Conservation (phyloP, 2,797 vertebrate species). For the Amazona finschi region DNA sequence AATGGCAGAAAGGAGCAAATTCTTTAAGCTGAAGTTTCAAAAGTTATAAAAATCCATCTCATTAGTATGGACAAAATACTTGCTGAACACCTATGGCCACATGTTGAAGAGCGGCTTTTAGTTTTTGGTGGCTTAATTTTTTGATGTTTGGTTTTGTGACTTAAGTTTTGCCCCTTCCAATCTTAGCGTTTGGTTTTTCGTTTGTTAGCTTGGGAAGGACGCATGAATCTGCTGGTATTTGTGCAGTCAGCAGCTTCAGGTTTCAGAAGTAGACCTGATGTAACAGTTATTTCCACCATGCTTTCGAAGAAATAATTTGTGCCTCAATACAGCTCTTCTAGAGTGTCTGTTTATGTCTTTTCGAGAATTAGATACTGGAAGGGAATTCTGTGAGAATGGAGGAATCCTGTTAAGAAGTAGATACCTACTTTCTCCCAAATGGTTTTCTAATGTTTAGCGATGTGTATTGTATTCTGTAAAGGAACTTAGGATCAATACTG, state of each 20-base stretch:
- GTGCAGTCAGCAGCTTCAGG: background rate
- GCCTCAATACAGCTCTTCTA: background rate
- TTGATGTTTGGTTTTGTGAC: background rate
- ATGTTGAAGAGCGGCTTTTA: background rate
- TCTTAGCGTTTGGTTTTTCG: background rate
- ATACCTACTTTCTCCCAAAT: background rate
- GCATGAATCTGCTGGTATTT: background rate
- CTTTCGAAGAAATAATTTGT: background rate
- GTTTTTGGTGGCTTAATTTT: background rate
- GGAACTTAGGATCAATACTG: background rate
- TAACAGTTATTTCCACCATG: background rate
- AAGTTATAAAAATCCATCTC: fast-evolving
- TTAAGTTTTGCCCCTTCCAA: background rate
- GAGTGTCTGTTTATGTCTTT: background rate
- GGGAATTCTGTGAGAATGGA: background rate
- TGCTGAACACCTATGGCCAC: background rate
- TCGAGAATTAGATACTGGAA: background rate
- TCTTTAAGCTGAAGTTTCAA: background rate
- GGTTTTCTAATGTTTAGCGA: background rate
- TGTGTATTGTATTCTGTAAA: background rate
- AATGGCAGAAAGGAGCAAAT: background rate
- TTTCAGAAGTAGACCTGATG: background rate
- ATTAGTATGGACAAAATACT: background rate
- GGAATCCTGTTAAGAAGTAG: background rate
- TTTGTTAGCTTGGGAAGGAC: background rate